A percentile compares a stretch with the other conserved stretches of the same genome.
Conservation (phyloP, 2,888 invertebrate genomes). For the Dorcus parallelipipedus region DNA sequence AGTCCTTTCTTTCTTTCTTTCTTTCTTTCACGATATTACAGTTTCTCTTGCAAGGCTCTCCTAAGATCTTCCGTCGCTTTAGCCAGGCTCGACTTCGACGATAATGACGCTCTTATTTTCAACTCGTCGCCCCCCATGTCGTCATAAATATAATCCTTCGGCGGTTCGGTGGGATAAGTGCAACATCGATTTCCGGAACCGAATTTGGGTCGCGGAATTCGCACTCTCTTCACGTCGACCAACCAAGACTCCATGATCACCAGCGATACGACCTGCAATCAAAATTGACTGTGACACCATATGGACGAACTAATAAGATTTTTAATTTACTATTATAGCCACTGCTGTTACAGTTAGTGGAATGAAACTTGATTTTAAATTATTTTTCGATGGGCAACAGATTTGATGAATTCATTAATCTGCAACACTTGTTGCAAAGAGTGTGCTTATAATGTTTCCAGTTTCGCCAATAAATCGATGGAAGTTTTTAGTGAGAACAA, state of each 20-base stretch:
- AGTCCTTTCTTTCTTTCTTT: too few species aligned
- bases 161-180: constrained; percentile 66
- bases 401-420: too few species aligned
- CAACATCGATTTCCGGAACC: constrained; percentile 55
- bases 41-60: constrained; percentile 71
- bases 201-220: constrained; percentile 83
- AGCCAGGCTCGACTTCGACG: constrained; percentile 51
- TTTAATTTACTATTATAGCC: too few species aligned
- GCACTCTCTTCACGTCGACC: constrained; percentile 76
- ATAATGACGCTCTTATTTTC: constrained; percentile 47
- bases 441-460: too few species aligned
- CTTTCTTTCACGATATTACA: constrained; percentile 51
- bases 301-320: neutral
- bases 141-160: constrained; percentile 71
- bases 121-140: constrained; percentile 55
- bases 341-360: too few species aligned
- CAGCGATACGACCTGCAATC: neutral
- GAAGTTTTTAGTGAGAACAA: too few species aligned
- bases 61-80: constrained; percentile 76
- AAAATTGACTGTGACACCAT: neutral
- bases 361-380: too few species aligned
- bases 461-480: too few species aligned
- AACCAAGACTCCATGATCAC: constrained; percentile 77
- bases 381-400: too few species aligned
- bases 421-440: too few species aligned